Evolutionary conservation across 2,888 invertebrate genomes (phyloP), one percentile per base, ranked within the genome.

Genomic region (Patella ulyssiponensis): DNA sequence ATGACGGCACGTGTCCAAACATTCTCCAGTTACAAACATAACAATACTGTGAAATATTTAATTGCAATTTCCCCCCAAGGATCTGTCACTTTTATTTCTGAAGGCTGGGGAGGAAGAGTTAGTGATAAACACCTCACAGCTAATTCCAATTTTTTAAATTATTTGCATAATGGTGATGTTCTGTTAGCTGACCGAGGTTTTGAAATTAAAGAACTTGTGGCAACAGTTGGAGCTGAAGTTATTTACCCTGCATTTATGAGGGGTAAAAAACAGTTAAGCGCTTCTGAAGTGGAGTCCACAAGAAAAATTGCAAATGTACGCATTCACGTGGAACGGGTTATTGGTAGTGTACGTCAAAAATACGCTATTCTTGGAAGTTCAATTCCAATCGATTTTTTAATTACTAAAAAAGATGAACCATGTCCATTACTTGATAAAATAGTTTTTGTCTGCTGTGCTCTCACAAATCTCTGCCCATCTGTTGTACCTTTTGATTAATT

Each of bases 51-150:
- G 2, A 85, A 86, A 79, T 86, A 79, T 80, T 70, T 86, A 33
- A 84, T 85, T 64, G 85, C 83, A 1, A 84, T 87, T n/a, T 64
- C 78, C 82, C 86, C 85, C 53, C 85, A 85, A 70, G 85, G 85
- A 54, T 58, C 69, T 27, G 79, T 85, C n/a, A 77, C 77, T 14
- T 87, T 83, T 76, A 69, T 86, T 12, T 85, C 85, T 14, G 77
- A 80, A 69, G 84, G 76, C 14, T 86, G 81, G 83, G 85, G 84
- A 74, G 87, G 84, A 2, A 64, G 83, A 56, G 73, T 77, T 2
- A 83, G 80, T 81, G 87, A 87, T 72, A 86, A 86, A 75, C 75
- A 80, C 56, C 78, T 87, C 12, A 85, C 85, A 51, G 85, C 86
- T 75, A 64, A 82, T 54, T 81, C 78, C 75, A 80, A 79, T n/a